Conservation (phyloP, 2,797 vertebrate genomes). For the Nyctibius grandis region DNA sequence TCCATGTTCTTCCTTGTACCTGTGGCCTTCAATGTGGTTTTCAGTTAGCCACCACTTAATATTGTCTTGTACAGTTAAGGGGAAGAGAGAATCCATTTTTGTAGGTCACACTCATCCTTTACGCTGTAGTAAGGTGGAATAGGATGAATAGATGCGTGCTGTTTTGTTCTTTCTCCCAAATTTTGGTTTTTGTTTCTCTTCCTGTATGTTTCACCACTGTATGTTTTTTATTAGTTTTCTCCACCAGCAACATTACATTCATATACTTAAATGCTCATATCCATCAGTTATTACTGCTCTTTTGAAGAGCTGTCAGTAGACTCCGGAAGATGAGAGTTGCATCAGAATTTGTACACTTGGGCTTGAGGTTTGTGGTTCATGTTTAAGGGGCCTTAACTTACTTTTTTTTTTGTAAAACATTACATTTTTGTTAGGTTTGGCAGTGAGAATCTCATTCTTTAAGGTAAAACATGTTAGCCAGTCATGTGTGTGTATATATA, state of each 20-base stretch:
- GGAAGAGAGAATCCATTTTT: not conserved
- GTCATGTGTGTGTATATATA: accelerated
- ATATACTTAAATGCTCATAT: not conserved
- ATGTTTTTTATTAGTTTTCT: not conserved
- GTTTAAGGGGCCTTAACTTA: not conserved
- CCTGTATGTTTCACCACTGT: not conserved
- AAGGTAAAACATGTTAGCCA: not conserved
- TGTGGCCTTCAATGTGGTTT: not conserved
- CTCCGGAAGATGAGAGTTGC: not conserved
- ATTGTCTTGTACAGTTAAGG: not conserved
- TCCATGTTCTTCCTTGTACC: not conserved
- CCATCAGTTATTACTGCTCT: not conserved
- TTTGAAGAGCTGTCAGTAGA: not conserved
- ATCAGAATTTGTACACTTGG: not conserved
- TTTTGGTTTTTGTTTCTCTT: not conserved
- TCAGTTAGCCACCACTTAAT: not conserved
- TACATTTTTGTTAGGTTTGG: not conserved
- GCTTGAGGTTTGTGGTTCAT: not conserved
- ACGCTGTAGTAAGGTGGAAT: not conserved
- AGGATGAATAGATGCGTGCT: not conserved
- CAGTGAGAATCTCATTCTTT: not conserved
- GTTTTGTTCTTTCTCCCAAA: not conserved
- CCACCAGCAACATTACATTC: not conserved
- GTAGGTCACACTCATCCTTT: not conserved
- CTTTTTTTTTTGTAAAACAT: not conserved